phyloP scores from a whole-genome alignment of 2,797 vertebrate species.

The Enteromius unitaeniatus region DNA sequence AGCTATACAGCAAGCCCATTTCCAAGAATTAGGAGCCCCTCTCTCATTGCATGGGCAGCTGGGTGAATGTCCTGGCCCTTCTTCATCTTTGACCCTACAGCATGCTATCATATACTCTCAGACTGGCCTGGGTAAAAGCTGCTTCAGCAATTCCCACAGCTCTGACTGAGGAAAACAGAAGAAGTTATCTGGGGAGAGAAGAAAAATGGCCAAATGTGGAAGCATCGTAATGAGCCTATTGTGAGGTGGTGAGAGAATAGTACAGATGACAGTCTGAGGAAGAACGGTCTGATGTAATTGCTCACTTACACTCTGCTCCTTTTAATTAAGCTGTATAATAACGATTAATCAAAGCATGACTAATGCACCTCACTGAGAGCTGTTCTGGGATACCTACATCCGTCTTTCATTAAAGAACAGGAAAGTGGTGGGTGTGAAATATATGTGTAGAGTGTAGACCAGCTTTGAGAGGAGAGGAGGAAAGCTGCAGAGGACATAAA shows the following conservation, averaged over 20 bases:
- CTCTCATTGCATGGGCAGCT: background rate
- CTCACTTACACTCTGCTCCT: constrained; percentile 40
- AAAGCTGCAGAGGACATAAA: constrained; percentile 21
- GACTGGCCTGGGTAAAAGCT: constrained; percentile 37
- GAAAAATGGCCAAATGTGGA: constrained; percentile 43
- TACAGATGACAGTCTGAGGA: constrained; percentile 29
- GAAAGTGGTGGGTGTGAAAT: background rate
- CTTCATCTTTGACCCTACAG: constrained; percentile 31
- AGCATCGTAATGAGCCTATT: constrained; percentile 31
- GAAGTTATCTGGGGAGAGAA: constrained; percentile 28
- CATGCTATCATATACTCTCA: background rate
- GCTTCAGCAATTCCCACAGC: constrained; percentile 40
- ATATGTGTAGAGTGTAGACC: background rate
- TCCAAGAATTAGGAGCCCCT: background rate
- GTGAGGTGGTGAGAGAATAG: constrained; percentile 32
- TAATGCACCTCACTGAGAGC: constrained; percentile 27
- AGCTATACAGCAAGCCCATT: background rate
- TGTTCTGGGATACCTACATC: constrained; percentile 12
- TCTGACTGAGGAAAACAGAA: constrained; percentile 7
- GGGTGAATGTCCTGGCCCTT: background rate
- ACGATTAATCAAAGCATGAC: constrained; percentile 50
- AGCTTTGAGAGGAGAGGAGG: constrained; percentile 12
- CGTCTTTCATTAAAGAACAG: constrained; percentile 26
- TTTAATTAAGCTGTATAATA: constrained; percentile 56
- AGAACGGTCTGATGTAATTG: constrained; percentile 27